Percentiles rank a stretch among this genome's conserved stretches.
phyloP scores from a whole-genome alignment of 2,797 vertebrate species.

The Heliangelus exortis region DNA sequence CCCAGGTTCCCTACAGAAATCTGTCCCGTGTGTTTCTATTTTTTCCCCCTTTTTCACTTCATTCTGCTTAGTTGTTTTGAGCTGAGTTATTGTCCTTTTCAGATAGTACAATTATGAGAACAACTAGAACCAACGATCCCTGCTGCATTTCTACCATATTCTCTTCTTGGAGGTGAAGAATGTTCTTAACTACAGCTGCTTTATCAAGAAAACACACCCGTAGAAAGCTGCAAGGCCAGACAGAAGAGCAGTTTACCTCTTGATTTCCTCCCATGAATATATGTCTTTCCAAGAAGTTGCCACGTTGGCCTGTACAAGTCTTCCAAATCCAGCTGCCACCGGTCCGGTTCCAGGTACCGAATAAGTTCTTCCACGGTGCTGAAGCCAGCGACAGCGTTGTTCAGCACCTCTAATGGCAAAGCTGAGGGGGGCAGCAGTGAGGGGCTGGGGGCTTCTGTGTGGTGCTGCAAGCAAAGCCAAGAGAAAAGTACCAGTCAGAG shows the following conservation, averaged over 20 bases:
- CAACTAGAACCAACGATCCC: background rate
- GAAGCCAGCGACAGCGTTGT: slow-evolving; percentile 86
- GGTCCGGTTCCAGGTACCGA: slow-evolving; percentile 94
- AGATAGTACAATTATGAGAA: background rate
- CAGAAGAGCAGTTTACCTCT: slow-evolving; percentile 82
- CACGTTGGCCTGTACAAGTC: slow-evolving; percentile 93
- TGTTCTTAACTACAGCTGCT: background rate
- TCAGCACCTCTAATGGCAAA: slow-evolving; percentile 87
- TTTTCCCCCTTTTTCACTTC: accelerated
- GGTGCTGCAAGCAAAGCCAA: slow-evolving; percentile 79
- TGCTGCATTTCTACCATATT: background rate
- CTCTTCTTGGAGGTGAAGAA: background rate
- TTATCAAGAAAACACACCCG: background rate
- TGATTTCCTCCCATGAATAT: slow-evolving; percentile 91
- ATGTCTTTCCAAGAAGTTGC: slow-evolving; percentile 95
- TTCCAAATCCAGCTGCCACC: slow-evolving; percentile 96
- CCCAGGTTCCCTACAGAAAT: background rate
- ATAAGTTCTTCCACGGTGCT: slow-evolving; percentile 95
- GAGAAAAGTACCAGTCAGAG: slow-evolving; percentile 14
- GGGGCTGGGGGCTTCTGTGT: slow-evolving; percentile 81
- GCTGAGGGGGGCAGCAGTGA: slow-evolving; percentile 78
- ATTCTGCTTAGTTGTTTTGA: background rate
- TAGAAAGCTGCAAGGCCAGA: background rate
- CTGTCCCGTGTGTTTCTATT: background rate
- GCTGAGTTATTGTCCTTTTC: background rate